Conservation (phyloP, 2,113 vertebrate species). For the Chitala chitala region DNA sequence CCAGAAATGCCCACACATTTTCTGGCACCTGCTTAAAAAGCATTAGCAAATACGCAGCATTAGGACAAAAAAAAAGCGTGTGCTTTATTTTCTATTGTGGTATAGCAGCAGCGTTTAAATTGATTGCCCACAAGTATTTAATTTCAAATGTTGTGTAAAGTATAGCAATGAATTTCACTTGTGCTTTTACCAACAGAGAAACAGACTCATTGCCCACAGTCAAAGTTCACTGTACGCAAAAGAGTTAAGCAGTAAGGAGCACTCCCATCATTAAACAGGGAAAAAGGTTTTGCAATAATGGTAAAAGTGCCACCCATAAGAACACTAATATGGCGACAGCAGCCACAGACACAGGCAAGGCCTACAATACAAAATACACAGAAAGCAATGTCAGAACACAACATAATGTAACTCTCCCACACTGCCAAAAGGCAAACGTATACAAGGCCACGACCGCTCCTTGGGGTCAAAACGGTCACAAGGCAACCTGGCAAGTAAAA, state of each 20-base stretch:
- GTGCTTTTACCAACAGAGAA: neutral
- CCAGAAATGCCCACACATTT: neutral
- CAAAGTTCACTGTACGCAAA: neutral
- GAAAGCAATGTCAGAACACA: neutral
- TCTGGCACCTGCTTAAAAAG: neutral
- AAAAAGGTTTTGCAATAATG: conserved; percentile 6
- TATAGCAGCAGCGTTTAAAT: neutral
- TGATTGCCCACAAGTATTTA: neutral
- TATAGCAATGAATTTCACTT: neutral
- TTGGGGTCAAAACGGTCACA: neutral
- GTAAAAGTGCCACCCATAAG: neutral
- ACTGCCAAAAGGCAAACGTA: neutral
- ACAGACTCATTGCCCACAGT: neutral
- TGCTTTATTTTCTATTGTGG: neutral
- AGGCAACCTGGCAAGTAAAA: neutral
- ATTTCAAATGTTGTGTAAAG: conserved; percentile 3
- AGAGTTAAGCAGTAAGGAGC: neutral
- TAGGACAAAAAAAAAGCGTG: neutral
- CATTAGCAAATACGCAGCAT: neutral
- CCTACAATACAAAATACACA: neutral
- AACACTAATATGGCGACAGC: neutral
- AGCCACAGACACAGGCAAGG: neutral
- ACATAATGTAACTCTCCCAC: neutral
- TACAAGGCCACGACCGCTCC: neutral
- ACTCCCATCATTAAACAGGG: neutral